Percentiles rank a stretch among this genome's conserved stretches.
phyloP scores from a whole-genome alignment of 1,140 invertebrate species.

The Aphelinus atriplicis region DNA sequence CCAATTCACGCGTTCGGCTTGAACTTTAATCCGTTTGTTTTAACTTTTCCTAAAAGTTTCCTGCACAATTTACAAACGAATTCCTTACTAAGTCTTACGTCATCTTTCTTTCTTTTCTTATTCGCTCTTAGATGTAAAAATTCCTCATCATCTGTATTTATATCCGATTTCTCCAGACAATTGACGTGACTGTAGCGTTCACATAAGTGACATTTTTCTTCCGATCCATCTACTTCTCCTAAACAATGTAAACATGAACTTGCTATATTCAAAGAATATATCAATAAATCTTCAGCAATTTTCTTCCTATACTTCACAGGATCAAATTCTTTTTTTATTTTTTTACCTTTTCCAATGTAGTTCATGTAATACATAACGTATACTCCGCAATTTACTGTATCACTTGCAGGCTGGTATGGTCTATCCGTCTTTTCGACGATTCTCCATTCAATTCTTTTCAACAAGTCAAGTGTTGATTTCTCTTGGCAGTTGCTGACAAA shows the following conservation, averaged over 20 bases:
- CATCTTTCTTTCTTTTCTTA: too few species aligned
- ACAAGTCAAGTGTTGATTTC: slow-evolving; percentile 4
- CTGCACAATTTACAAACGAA: too few species aligned
- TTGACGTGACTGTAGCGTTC: not conserved
- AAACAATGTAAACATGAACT: not conserved
- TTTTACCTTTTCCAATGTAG: slow-evolving; percentile 8
- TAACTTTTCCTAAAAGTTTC: too few species aligned
- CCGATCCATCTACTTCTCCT: not conserved
- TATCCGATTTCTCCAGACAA: too few species aligned
- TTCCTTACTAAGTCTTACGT: too few species aligned
- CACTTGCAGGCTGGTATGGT: not conserved
- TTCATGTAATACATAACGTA: slow-evolving; percentile 20
- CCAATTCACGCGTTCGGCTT: too few species aligned
- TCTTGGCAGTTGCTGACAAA: slow-evolving; percentile 2
- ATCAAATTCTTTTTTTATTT: slow-evolving; percentile 7
- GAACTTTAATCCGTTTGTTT: too few species aligned
- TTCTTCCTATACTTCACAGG: slow-evolving; percentile 1
- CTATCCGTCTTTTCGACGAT: not conserved
- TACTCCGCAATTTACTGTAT: slow-evolving; percentile 1
- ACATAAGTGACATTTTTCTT: not conserved
- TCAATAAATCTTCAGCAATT: not conserved
- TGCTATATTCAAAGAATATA: slow-evolving; percentile 6
- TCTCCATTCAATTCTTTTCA: slow-evolving; percentile 6
- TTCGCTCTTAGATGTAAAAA: too few species aligned
- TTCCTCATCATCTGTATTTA: too few species aligned